Percentiles rank a stretch among this genome's conserved stretches.
These are phyloP conservation scores for Seladonia tumulorum DNA, from an alignment of 2,888 invertebrate species.

Conservation along the genomic window DNA sequence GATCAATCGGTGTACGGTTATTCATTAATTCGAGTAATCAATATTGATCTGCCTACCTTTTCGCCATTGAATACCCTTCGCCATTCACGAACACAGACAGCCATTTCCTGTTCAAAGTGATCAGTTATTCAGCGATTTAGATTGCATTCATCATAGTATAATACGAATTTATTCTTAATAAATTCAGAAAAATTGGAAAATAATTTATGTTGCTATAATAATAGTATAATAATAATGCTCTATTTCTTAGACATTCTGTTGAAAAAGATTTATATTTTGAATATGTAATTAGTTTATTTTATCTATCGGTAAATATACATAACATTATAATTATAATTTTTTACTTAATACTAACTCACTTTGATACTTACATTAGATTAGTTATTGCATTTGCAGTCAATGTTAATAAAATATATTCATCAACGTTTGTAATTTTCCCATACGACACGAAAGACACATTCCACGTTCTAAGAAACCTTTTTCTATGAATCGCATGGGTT, in stretches of 20 bases:
- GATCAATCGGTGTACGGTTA: not conserved
- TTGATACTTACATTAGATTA: too few relatives aligned
- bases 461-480: too few relatives aligned
- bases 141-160: not conserved
- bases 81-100: not conserved
- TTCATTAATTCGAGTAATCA: conserved; percentile 19
- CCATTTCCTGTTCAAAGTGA: not conserved
- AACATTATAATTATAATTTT: too few relatives aligned
- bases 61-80: conserved; percentile 1
- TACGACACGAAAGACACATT: too few relatives aligned
- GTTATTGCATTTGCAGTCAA: too few relatives aligned
- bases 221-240: too few relatives aligned
- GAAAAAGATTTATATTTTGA: not conserved
- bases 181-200: not conserved
- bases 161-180: not conserved
- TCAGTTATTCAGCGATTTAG: not conserved
- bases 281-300: not conserved
- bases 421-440: too few relatives aligned
- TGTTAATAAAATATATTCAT: too few relatives aligned
- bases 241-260: not conserved
- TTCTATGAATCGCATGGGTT: too few relatives aligned
- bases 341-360: too few relatives aligned
- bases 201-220: too few relatives aligned
- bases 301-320: not conserved
- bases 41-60: conserved; percentile 26